phyloP scores from a whole-genome alignment of 2,888 invertebrate genomes.

The Baronia brevicornis region DNA sequence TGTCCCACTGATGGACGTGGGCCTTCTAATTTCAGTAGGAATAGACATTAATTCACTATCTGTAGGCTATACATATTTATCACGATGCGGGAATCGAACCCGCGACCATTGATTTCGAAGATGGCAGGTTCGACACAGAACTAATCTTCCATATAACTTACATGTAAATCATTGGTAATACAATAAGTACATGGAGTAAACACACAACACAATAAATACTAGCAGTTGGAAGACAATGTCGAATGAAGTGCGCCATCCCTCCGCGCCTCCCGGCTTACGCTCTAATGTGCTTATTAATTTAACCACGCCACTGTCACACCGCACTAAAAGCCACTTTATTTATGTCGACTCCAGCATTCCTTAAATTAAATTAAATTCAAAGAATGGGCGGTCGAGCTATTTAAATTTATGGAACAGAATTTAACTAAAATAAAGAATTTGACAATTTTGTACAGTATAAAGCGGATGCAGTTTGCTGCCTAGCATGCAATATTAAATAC shows the following conservation, averaged over 20 bases:
- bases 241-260: conserved; percentile 15
- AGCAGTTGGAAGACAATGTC: conserved; percentile 18
- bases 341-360: conserved; percentile 18
- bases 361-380: conserved; percentile 19
- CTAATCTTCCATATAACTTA: too few relatives aligned
- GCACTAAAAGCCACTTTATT: conserved; percentile 19
- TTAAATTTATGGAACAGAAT: conserved; percentile 15
- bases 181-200: too few relatives aligned
- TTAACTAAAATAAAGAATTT: conserved; percentile 13
- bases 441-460: too few relatives aligned
- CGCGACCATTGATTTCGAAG: too few relatives aligned
- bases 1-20: too few relatives aligned
- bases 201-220: conserved; percentile 17
- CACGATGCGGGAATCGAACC: too few relatives aligned
- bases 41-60: too few relatives aligned
- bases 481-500: too few relatives aligned
- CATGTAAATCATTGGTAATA: too few relatives aligned
- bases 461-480: conserved; percentile 1
- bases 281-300: conserved; percentile 29
- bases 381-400: conserved; percentile 17
- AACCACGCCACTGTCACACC: conserved; percentile 20
- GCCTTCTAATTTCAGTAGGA: too few relatives aligned
- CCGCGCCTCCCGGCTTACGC: conserved; percentile 17
- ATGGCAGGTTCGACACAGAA: too few relatives aligned
- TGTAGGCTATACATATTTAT: too few relatives aligned